Conservation (phyloP, 2,797 vertebrate species). For the Emydoidea blandingii region DNA sequence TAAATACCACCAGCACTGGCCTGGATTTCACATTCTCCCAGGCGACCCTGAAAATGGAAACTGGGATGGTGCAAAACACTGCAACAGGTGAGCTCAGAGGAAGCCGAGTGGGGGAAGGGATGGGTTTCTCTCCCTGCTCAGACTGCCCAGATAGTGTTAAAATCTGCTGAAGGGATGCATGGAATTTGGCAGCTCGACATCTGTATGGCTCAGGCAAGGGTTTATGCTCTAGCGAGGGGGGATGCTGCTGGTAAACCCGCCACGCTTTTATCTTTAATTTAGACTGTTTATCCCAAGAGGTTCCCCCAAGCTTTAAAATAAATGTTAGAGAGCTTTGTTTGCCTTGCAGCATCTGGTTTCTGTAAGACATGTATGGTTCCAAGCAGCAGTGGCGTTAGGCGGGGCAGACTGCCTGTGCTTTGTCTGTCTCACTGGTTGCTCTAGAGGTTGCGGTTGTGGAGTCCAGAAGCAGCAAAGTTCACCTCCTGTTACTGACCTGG, state of each 20-base stretch:
- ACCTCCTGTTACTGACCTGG: neutral
- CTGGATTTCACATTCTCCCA: conserved; percentile 71
- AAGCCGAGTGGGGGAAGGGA: neutral
- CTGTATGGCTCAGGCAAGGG: neutral
- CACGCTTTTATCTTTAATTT: conserved; percentile 76
- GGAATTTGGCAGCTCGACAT: neutral
- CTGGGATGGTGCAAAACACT: conserved; percentile 11
- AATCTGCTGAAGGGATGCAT: neutral
- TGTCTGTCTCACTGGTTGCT: neutral
- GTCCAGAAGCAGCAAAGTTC: neutral
- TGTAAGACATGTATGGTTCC: neutral
- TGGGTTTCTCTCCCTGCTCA: neutral
- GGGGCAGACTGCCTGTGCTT: neutral
- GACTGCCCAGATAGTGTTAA: neutral
- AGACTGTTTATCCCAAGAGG: conserved; percentile 71
- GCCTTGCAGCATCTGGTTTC: conserved; percentile 69
- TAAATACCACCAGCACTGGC: conserved; percentile 73
- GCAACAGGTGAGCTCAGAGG: conserved; percentile 22
- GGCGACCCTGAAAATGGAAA: conserved; percentile 64
- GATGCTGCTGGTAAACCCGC: conserved; percentile 34
- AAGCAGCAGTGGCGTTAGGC: fast-evolving
- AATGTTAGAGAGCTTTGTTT: conserved; percentile 62
- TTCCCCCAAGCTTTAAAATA: conserved; percentile 69
- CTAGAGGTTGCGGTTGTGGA: neutral
- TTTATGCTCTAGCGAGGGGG: conserved; percentile 42